Evolutionary conservation across 1,140 invertebrate species (phyloP), one percentile per base, ranked within the genome.

Genomic region (Pectinophora gossypiella): DNA sequence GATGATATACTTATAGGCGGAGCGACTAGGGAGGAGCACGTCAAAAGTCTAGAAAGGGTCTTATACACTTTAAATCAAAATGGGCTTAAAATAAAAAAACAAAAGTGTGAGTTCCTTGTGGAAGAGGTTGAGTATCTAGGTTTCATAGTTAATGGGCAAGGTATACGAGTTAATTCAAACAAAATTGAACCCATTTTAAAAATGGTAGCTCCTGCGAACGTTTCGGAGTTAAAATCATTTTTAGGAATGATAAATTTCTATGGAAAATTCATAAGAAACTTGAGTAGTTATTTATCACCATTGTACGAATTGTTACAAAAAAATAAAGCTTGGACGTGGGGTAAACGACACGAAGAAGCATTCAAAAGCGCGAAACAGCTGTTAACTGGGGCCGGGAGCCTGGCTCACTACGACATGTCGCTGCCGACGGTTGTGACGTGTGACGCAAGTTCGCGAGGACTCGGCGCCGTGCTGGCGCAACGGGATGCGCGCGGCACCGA

Each of bases 381-480:
- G 4, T 46, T 74, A 6, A 42, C 15, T 20, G 49, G 55, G 3
- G 50, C 55, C 0, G 15, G 19, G 0, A 61, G 73, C 12, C 45
- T 83, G 4, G 54, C 52, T 6, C 80, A 77, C 47, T 90, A 76
- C 59, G 74, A 89, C 50, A 66, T 73, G 3, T 21, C 59, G 2
- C 44, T 64, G 42, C 59, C 68, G 15, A 35, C 89, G 12, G 51
- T 80, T 10, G 38, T 91, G 13, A 76, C 85, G 16, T 74, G 72
- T 10, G 89, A 91, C 68, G 87, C 89, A 1, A 86, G 74, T 22
- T 48, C 64, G 1, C 76, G 69, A 50, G 89, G 87, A 3, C 54
- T 91, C 2, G 88, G 89, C 0, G 79, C 68, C 6, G 72, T 89
- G 0, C 36, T 91, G 0, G 68, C 74, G 3, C 89, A 91, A 56